Conservation (phyloP, 2,888 invertebrate genomes). For the Phlogophora meticulosa region DNA sequence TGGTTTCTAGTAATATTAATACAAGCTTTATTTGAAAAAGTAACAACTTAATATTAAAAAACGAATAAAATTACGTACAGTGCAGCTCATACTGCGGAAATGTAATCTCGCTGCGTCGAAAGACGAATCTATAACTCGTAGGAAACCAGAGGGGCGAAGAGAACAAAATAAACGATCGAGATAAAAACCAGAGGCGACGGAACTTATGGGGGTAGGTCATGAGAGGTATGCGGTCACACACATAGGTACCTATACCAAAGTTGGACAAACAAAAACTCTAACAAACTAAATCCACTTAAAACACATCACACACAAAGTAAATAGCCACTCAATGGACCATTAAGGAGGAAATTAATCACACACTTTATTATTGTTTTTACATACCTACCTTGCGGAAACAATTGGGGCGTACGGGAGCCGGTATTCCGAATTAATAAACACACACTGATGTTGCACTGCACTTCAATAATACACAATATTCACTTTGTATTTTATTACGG, state of each 20-base stretch:
- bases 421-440: constrained; percentile 79
- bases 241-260: constrained; percentile 1
- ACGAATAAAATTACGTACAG: constrained; percentile 15
- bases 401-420: constrained; percentile 74
- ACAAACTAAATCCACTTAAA: constrained; percentile 28
- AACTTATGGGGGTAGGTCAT: constrained; percentile 65
- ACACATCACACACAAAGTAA: constrained; percentile 50
- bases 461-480: constrained; percentile 64
- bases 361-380: constrained; percentile 77
- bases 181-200: constrained; percentile 33
- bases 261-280: background rate
- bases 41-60: background rate
- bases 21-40: background rate
- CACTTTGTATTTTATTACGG: constrained; percentile 67
- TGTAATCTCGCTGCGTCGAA: constrained; percentile 15
- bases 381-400: constrained; percentile 85
- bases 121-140: constrained; percentile 35
- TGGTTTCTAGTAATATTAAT: background rate
- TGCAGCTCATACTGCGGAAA: constrained; percentile 30
- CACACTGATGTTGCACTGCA: constrained; percentile 76
- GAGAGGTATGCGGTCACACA: constrained; percentile 37
- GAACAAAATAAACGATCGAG: constrained; percentile 54
- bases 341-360: constrained; percentile 61
- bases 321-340: constrained; percentile 60
- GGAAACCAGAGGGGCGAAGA: constrained; percentile 37